Conservation (phyloP, 2,113 vertebrate species). For the Apteryx owenii region DNA sequence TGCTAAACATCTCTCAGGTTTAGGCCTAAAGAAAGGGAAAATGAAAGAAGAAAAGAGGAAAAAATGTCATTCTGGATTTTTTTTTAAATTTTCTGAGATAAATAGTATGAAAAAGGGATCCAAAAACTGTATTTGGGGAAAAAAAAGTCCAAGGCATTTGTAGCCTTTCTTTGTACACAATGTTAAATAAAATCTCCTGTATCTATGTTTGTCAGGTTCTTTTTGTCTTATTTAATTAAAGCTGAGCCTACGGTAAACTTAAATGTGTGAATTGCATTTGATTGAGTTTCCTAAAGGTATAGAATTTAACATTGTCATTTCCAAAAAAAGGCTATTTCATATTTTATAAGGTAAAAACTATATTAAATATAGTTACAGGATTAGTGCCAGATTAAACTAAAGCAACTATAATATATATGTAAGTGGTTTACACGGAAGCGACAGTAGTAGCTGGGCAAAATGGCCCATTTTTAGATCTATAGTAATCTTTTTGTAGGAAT, state of each 20-base stretch:
- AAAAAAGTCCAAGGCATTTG: conserved; percentile 69
- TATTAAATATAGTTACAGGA: background rate
- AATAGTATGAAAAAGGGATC: conserved; percentile 69
- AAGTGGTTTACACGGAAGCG: background rate
- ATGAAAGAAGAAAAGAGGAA: background rate
- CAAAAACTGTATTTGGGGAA: conserved; percentile 60
- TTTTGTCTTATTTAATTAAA: conserved; percentile 38
- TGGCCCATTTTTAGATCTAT: background rate
- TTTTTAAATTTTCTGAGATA: conserved; percentile 57
- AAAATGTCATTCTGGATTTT: background rate
- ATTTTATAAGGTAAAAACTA: background rate
- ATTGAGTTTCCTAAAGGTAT: background rate
- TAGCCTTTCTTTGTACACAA: conserved; percentile 80
- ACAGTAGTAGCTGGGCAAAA: background rate
- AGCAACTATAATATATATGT: background rate
- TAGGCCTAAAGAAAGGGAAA: conserved; percentile 3
- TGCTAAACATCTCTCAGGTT: background rate
- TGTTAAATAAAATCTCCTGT: conserved; percentile 81
- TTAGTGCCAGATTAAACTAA: background rate
- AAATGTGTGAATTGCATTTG: background rate
- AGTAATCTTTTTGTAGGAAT: background rate
- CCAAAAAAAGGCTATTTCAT: background rate
- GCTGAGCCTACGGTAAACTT: background rate
- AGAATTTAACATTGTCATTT: background rate
- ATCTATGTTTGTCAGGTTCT: conserved; percentile 58